Conservation (phyloP, 2,888 invertebrate species). For the Trichopria drosophilae region DNA sequence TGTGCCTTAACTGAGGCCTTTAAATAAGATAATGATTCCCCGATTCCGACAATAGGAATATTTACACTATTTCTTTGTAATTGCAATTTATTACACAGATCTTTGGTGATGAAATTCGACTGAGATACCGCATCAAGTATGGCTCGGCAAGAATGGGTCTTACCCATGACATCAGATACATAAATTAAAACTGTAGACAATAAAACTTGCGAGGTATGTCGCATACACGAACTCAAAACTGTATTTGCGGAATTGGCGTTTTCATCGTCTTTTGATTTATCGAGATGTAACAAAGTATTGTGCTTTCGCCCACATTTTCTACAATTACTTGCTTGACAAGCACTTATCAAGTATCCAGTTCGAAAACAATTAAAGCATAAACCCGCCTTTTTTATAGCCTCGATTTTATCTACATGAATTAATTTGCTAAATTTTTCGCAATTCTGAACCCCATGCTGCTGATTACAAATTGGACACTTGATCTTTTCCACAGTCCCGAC, state of each 20-base stretch:
- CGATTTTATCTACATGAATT: background rate
- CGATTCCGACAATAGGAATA: conserved; percentile 18
- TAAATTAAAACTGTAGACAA: conserved; percentile 23
- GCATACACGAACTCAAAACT: background rate
- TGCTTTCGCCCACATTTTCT: conserved; percentile 5
- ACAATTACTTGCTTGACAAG: conserved; percentile 6
- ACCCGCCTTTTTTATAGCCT: conserved; percentile 4
- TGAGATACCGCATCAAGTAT: conserved; percentile 27
- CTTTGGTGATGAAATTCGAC: conserved; percentile 27
- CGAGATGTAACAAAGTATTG: conserved; percentile 1
- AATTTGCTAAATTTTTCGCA: conserved; percentile 1
- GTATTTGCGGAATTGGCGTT: background rate
- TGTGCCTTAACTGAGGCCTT: conserved; percentile 9
- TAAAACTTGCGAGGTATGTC: conserved; percentile 17
- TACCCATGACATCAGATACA: conserved; percentile 11
- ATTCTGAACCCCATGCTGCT: conserved; percentile 1
- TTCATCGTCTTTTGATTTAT: too few species aligned
- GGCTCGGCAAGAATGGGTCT: conserved; percentile 15
- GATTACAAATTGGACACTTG: conserved; percentile 2
- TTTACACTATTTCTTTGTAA: conserved; percentile 13
- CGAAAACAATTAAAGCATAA: conserved; percentile 16
- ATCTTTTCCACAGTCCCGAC: background rate
- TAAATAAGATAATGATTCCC: conserved; percentile 15
- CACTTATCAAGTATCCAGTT: background rate
- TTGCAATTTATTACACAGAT: conserved; percentile 10